Evolutionary conservation across 2,113 vertebrate genomes (phyloP), one percentile per base, ranked within the genome.

Genomic region (Loxodonta africana): DNA sequence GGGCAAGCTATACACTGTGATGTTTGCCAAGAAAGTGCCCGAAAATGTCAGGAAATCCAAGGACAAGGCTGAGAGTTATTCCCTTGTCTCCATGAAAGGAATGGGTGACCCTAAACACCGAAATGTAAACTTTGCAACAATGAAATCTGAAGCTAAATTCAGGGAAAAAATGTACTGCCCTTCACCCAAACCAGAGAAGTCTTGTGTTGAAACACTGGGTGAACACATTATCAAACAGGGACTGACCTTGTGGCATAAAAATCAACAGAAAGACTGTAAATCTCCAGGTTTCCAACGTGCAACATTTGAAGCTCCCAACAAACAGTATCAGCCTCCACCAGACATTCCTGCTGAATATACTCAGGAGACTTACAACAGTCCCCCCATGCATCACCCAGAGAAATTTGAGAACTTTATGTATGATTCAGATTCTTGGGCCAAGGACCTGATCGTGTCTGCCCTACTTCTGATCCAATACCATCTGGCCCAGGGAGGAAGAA

Each of bases 161-260:
- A 97, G 83, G 80, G 90, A 95, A 62, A 94, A 88, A 60, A 5
- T 83, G 25, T 89, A 12, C 60, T 60, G 21, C 30, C 25, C 90
- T 7, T 2, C 73, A 4, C 37, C 41, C 84, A 95, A 92, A 14
- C 33, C 84, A 5, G 90, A 98, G 93, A 97, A 71, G 1, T 97
- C 87, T 15, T 98, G 96, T 51, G 91, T n/a, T 3, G 97, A 98
- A 67, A 89, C 97, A 57, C 86, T 98, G 60, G 96, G 97, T 14
- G 98, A 98, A 11, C 97, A 97, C 51, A 77, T 98, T n/a, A 97
- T 98, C 95, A 98, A 98, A 65, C 96, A 98, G 83, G 96, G 95
- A 3, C 96, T 98, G 65, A 94, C 8, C 46, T 60, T 98, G 53
- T 98, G 98, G 97, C 98, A 97, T 67, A 92, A 97, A 76, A 97